These are phyloP conservation scores for Tyto alba DNA, from an alignment of 2,113 vertebrate genomes.

Conservation along the genomic window DNA sequence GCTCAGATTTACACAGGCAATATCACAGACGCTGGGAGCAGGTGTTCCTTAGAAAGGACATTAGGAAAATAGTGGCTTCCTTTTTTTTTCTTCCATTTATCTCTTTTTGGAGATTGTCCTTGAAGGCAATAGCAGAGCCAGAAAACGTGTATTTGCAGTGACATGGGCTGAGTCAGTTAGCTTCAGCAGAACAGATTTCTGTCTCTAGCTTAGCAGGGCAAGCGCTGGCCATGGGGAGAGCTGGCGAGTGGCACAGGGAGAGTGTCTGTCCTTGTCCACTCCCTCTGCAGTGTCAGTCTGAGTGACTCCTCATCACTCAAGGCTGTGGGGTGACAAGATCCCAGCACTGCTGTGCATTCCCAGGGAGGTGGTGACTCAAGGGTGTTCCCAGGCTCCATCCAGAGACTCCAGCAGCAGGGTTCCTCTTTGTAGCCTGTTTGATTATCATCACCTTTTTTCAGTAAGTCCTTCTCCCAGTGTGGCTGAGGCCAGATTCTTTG, in stretches of 20 bases:
- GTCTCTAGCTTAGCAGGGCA: background rate
- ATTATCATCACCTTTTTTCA: background rate
- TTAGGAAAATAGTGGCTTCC: background rate
- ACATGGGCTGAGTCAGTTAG: background rate
- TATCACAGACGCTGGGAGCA: background rate
- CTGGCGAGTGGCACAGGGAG: background rate
- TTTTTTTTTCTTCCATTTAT: background rate
- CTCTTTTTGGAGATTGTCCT: background rate
- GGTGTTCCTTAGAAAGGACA: background rate
- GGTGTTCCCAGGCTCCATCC: background rate
- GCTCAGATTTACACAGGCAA: background rate
- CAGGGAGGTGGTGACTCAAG: background rate
- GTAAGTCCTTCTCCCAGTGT: background rate
- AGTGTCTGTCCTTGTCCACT: background rate
- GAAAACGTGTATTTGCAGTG: background rate
- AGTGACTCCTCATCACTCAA: background rate
- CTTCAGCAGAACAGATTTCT: background rate
- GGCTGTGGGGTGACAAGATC: fast-evolving
- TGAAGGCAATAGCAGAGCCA: background rate
- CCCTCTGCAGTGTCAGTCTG: background rate
- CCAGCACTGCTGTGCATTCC: background rate
- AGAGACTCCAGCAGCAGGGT: background rate
- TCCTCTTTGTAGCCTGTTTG: background rate
- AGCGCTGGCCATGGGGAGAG: background rate
- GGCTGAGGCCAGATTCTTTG: background rate